Evolutionary conservation across 2,888 invertebrate species (phyloP).

Genomic region (Archips xylosteana): DNA sequence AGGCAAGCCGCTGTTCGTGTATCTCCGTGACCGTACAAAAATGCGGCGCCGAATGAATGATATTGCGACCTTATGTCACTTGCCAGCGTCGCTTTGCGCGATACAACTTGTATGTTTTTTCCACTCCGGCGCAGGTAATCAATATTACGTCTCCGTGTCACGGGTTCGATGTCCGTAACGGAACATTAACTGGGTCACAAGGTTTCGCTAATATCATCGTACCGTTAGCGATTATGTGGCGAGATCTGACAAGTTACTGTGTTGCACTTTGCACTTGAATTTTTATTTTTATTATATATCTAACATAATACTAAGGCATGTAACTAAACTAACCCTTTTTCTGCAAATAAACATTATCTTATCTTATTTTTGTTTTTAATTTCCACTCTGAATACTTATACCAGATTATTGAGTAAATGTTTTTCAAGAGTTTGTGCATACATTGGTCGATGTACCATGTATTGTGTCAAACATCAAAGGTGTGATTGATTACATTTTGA

Average conservation of each 20-base stretch:
- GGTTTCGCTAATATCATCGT: conserved; percentile 81
- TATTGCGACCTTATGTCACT: not conserved
- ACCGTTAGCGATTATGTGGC: conserved; percentile 72
- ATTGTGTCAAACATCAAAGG: no score
- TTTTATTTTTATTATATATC: not conserved
- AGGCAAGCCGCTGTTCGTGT: no score
- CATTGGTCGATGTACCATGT: no score
- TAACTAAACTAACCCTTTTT: no score
- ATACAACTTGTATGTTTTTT: conserved; percentile 2
- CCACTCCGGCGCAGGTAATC: conserved; percentile 15
- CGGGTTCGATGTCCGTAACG: conserved; percentile 77
- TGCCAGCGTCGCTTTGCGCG: not conserved
- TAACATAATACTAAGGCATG: no score
- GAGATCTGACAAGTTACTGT: conserved; percentile 65
- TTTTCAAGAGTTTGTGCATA: no score
- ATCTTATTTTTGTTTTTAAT: no score
- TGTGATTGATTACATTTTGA: no score
- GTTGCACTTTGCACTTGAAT: conserved; percentile 30
- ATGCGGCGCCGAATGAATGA: not conserved
- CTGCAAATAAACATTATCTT: no score
- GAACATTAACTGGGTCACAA: conserved; percentile 77
- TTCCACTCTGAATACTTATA: no score
- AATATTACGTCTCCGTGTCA: conserved; percentile 38
- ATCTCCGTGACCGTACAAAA: no score
- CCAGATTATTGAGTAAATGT: no score